Evolutionary conservation across 2,113 vertebrate species (phyloP), one percentile per base, ranked within the genome.

Genomic region (Suncus etruscus): DNA sequence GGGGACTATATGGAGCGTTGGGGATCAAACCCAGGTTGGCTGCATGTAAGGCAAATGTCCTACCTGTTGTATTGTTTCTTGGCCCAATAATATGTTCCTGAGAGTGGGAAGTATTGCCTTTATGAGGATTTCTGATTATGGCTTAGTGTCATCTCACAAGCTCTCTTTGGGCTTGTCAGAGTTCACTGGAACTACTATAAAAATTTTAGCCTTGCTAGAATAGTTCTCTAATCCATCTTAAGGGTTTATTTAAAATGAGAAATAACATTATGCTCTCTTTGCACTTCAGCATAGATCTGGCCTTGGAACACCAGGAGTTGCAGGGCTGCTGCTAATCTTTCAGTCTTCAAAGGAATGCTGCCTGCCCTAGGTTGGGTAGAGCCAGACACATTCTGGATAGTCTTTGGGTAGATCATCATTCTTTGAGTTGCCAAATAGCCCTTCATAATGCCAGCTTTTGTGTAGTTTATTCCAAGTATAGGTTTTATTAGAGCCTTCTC

Each of bases 401-500:
- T 54, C 1, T 93, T 78, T 50, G 94, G 25, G 54, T 89, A 72
- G 89, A 84, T 87, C 81, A 87, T 94, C 89, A 91, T 91, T 90
- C 73, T 29, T 65, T 51, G 87, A 83, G 50, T 86, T 92, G 77
- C 79, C 94, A 94, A 94, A 82, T 82, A 92, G 50, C 32, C 68
- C 79, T 93, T 92, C n/a, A 27, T 81, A 82, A 87, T 91, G 85
- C 61, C 90, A 95, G 66, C 12, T 87, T 92, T 74, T 85, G 45
- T 92, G 85, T 50, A 93, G 69, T 93, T 94, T 93, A 47, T 94
- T 95, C 93, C 92, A 96, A 51, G 47, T 77, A 79, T 27, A 83
- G 85, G 65, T 51, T 90, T 79, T 51, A 61, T 76, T 70, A 89
- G 83, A 50, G n/a, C 51, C 78, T 27, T 95, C 79, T 51, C 88